phyloP scores from a whole-genome alignment of 1,140 invertebrate species.

The Drosophila funebris region DNA sequence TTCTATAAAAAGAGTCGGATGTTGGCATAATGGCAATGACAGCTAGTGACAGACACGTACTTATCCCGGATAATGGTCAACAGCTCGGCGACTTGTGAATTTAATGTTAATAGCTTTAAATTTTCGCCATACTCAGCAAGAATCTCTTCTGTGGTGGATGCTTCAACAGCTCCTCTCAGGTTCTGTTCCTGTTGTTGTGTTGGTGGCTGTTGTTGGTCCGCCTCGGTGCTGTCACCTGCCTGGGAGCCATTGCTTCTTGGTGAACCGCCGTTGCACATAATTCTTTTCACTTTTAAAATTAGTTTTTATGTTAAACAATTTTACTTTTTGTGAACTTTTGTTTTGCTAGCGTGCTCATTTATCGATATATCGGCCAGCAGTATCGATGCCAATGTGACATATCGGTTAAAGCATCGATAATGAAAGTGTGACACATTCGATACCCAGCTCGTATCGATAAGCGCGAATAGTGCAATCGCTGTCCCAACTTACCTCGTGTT shows the following conservation, averaged over 20 bases:
- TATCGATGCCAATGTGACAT: not conserved
- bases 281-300: slow-evolving; percentile 13
- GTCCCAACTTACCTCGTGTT: slow-evolving; percentile 71
- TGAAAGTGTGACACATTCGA: not conserved
- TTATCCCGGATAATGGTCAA: slow-evolving; percentile 98
- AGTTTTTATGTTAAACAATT: not conserved
- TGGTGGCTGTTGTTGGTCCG: slow-evolving; percentile 51
- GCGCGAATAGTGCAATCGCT: slow-evolving; percentile 40
- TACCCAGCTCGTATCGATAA: slow-evolving; percentile 21
- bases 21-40: not conserved
- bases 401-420: slow-evolving; percentile 24
- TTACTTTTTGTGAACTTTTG: slow-evolving; percentile 29
- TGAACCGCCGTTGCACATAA: slow-evolving; percentile 67
- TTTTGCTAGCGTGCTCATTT: slow-evolving; percentile 49
- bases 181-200: slow-evolving; percentile 21
- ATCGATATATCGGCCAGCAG: slow-evolving; percentile 28
- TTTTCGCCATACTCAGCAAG: slow-evolving; percentile 89
- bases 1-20: slow-evolving; percentile 85
- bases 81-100: slow-evolving; percentile 95
- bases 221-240: slow-evolving; percentile 44
- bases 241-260: slow-evolving; percentile 66
- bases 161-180: slow-evolving; percentile 47
- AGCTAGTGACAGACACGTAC: slow-evolving; percentile 84
- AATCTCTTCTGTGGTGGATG: slow-evolving; percentile 58
- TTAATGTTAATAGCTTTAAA: slow-evolving; percentile 91